phyloP scores from a whole-genome alignment of 2,797 vertebrate genomes.

The Bradypodion pumilum region DNA sequence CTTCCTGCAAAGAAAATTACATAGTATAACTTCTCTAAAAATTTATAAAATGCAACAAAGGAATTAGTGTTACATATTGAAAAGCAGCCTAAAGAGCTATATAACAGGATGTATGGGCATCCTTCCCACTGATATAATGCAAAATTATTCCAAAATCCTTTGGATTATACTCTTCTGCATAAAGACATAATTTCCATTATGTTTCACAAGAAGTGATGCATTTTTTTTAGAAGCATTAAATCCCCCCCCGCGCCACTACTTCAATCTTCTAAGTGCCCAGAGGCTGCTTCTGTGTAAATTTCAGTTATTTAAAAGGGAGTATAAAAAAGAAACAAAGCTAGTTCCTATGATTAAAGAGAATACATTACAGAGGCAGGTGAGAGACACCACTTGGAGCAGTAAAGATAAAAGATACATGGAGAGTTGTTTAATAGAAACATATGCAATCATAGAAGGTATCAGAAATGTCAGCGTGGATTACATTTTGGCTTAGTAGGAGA shows the following conservation, averaged over 20 bases:
- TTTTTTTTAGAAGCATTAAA: conserved; percentile 25
- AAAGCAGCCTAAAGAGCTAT: background rate
- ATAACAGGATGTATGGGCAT: conserved; percentile 1
- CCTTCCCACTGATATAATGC: background rate
- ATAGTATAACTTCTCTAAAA: background rate
- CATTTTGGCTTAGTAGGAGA: conserved; percentile 15
- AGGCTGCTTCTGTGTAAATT: background rate
- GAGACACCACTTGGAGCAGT: background rate
- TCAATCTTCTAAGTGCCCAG: conserved; percentile 2
- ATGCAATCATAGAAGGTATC: conserved; percentile 16
- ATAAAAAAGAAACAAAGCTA: conserved; percentile 25
- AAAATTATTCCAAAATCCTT: background rate
- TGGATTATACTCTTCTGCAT: background rate
- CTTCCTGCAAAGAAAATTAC: background rate
- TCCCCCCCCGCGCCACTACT: background rate
- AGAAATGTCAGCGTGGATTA: conserved; percentile 9
- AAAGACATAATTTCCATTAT: conserved; percentile 28
- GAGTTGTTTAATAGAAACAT: conserved; percentile 12
- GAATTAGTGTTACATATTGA: background rate
- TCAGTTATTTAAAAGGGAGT: conserved; percentile 26
- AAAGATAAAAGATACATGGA: conserved; percentile 23
- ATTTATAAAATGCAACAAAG: background rate
- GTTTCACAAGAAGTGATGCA: background rate
- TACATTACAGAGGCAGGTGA: conserved; percentile 17
- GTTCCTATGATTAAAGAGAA: conserved; percentile 26